Conservation (phyloP, 2,888 invertebrate species). For the Rugalucina vietnamica region DNA sequence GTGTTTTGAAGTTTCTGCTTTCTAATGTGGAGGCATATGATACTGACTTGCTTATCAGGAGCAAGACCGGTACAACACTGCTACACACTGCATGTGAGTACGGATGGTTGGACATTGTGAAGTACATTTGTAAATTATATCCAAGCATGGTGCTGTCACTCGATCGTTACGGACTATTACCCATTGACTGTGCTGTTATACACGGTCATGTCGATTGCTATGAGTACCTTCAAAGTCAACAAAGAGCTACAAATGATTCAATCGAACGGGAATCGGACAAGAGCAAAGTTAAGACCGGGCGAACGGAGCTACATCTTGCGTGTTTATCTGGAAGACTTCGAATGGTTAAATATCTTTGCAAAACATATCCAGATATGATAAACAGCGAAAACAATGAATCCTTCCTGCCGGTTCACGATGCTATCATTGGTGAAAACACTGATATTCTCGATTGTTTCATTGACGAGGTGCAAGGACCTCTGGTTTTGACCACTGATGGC, state of each 20-base stretch:
- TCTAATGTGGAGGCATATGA: constrained; percentile 1
- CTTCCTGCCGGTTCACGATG: constrained; percentile 44
- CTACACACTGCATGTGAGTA: constrained; percentile 47
- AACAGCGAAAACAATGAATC: constrained; percentile 41
- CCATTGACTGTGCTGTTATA: constrained; percentile 50
- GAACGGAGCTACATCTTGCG: constrained; percentile 56
- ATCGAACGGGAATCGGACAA: constrained; percentile 16
- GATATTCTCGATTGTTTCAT: constrained; percentile 42
- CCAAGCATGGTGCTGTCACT: constrained; percentile 33
- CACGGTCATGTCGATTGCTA: constrained; percentile 52
- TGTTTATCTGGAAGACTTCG: constrained; percentile 47
- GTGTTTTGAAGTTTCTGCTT: constrained; percentile 41
- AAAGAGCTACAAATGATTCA: neutral
- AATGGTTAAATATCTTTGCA: constrained; percentile 29
- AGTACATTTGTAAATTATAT: constrained; percentile 13
- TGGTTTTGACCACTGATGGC: constrained; percentile 45
- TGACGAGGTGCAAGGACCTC: constrained; percentile 14
- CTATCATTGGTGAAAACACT: constrained; percentile 43
- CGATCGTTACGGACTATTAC: constrained; percentile 49
- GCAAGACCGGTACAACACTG: constrained; percentile 44
- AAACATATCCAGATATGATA: constrained; percentile 36
- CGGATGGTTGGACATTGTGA: constrained; percentile 40
- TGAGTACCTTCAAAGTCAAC: neutral
- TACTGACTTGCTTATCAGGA: constrained; percentile 22
- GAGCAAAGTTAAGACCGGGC: constrained; percentile 34